These are phyloP conservation scores for Zeugodacus cucurbitae DNA, from an alignment of 1,140 invertebrate species.

Conservation along the genomic window DNA sequence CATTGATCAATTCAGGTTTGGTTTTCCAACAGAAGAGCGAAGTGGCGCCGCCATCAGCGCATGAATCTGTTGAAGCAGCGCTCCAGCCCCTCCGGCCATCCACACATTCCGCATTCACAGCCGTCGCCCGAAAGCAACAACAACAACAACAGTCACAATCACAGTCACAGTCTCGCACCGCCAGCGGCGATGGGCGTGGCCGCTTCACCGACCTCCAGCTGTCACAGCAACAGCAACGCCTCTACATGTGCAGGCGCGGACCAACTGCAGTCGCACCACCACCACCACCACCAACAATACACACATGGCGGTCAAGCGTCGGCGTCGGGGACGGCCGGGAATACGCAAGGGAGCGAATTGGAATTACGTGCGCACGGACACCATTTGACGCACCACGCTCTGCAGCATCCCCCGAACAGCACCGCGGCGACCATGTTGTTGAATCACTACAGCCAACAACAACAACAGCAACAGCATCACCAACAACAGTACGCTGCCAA, in stretches of 20 bases:
- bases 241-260: background rate
- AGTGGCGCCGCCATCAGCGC: slow-evolving; percentile 94
- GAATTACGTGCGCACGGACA: background rate
- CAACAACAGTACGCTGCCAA: slow-evolving; percentile 12
- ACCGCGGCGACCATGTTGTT: slow-evolving; percentile 6
- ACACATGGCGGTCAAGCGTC: background rate
- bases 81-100: slow-evolving; percentile 60
- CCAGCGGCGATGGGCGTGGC: slow-evolving; percentile 6
- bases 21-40: slow-evolving; percentile 98
- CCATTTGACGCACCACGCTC: background rate
- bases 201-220: slow-evolving; percentile 46
- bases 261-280: background rate
- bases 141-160: slow-evolving; percentile 45
- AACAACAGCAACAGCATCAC: slow-evolving; percentile 9
- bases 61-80: slow-evolving; percentile 91
- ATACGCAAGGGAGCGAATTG: background rate
- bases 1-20: slow-evolving; percentile 78
- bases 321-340: background rate
- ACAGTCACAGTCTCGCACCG: background rate
- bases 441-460: slow-evolving; percentile 31
- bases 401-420: background rate
- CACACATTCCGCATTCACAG: slow-evolving; percentile 53
- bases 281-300: background rate
- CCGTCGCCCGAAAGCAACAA: slow-evolving; percentile 46
- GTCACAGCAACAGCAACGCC: slow-evolving; percentile 32